Conservation (phyloP, 1,140 invertebrate genomes). For the Nomia melanderi region DNA sequence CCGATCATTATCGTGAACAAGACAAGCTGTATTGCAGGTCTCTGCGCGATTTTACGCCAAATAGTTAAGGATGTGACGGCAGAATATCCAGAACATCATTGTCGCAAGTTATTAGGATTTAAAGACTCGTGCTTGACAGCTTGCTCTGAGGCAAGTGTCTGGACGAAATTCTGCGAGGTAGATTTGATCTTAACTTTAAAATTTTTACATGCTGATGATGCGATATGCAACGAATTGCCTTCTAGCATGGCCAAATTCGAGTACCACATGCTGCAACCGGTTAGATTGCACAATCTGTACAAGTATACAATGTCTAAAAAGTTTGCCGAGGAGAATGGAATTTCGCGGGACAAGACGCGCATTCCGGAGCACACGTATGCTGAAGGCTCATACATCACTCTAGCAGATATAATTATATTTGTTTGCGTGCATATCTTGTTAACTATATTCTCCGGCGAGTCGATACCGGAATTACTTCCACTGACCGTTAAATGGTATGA, state of each 20-base stretch:
- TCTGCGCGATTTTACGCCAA: conserved; percentile 86
- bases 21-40: conserved; percentile 85
- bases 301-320: conserved; percentile 86
- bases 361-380: conserved; percentile 86
- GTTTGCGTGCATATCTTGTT: conserved; percentile 87
- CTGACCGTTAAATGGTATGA: conserved; percentile 86
- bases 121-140: conserved; percentile 89
- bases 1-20: conserved; percentile 82
- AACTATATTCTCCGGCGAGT: conserved; percentile 77
- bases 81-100: conserved; percentile 69
- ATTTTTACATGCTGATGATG: conserved; percentile 49
- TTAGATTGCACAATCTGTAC: conserved; percentile 92
- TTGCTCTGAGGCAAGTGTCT: conserved; percentile 92
- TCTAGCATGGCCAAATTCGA: conserved; percentile 88
- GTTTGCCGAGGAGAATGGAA: conserved; percentile 60
- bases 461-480: conserved; percentile 83
- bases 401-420: conserved; percentile 92
- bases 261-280: conserved; percentile 91
- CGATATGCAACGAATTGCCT: conserved; percentile 79
- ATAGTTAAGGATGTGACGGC: conserved; percentile 80
- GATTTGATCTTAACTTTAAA: conserved; percentile 85
- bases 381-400: conserved; percentile 90
- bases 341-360: conserved; percentile 43
- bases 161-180: conserved; percentile 96
- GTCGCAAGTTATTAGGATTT: conserved; percentile 86